These are phyloP conservation scores for Sebastes wilsoni DNA, from an alignment of 2,797 vertebrate genomes.

Conservation along the genomic window DNA sequence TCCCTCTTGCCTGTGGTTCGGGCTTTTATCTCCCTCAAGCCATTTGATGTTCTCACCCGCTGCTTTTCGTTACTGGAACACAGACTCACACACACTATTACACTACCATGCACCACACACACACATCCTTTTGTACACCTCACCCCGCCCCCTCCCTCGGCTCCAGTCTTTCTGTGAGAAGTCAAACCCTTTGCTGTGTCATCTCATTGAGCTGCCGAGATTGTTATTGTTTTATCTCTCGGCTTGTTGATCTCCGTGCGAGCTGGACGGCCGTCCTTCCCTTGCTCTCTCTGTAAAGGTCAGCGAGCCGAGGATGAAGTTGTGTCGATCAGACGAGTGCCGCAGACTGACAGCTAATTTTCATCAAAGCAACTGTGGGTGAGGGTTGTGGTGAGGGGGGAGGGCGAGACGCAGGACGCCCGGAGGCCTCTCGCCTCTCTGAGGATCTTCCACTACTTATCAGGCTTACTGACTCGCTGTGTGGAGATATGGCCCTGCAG, in stretches of 20 bases:
- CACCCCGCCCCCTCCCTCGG: not conserved
- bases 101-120: not conserved
- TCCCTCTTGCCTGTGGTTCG: constrained; percentile 21
- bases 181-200: constrained; percentile 56
- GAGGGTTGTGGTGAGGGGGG: not conserved
- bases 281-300: constrained; percentile 74
- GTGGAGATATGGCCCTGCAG: constrained; percentile 29
- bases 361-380: constrained; percentile 68
- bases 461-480: constrained; percentile 30
- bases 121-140: constrained; percentile 13
- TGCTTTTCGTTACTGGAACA: constrained; percentile 7
- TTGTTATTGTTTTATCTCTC: constrained; percentile 69
- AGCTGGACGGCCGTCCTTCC: constrained; percentile 55
- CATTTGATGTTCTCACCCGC: constrained; percentile 52
- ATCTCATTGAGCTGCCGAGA: constrained; percentile 49
- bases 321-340: constrained; percentile 67
- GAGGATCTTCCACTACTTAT: constrained; percentile 51
- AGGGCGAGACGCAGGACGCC: not conserved
- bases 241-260: constrained; percentile 49
- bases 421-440: constrained; percentile 16
- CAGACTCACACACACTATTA: not conserved
- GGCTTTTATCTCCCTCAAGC: constrained; percentile 56
- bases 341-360: constrained; percentile 71
- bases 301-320: constrained; percentile 71
- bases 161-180: constrained; percentile 35